These are phyloP conservation scores for Eucera pruinosa DNA, from an alignment of 2,888 invertebrate genomes.

Conservation along the genomic window DNA sequence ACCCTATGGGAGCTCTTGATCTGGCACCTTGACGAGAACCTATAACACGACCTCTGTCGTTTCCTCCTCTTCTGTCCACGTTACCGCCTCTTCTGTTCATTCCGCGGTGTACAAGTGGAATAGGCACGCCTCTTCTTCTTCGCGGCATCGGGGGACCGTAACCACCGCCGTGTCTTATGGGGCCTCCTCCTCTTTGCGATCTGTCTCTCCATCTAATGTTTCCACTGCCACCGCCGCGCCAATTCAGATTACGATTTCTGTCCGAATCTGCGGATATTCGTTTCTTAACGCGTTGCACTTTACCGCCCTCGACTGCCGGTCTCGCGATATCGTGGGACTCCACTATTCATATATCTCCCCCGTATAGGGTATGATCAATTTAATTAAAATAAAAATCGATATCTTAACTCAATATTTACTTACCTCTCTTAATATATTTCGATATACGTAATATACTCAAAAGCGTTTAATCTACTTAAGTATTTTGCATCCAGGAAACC, in stretches of 20 bases:
- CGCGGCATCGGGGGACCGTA: constrained; percentile 71
- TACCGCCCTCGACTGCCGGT: too few relatives aligned
- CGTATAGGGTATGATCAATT: too few relatives aligned
- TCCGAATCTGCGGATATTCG: constrained; percentile 73
- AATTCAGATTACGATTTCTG: constrained; percentile 78
- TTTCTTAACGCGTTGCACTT: too few relatives aligned
- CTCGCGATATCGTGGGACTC: too few relatives aligned
- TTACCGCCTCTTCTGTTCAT: constrained; percentile 75
- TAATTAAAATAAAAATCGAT: too few relatives aligned
- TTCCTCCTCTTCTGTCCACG: constrained; percentile 77
- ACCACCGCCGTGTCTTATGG: constrained; percentile 79
- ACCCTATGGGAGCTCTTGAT: constrained; percentile 71
- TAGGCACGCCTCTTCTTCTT: constrained; percentile 73
- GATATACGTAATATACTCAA: too few relatives aligned
- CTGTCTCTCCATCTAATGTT: constrained; percentile 80
- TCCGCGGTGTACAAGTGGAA: constrained; percentile 67
- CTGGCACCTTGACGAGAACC: constrained; percentile 75
- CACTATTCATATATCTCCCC: too few relatives aligned
- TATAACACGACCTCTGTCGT: constrained; percentile 75
- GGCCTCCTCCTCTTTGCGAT: constrained; percentile 73
- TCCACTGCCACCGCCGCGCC: constrained; percentile 72
- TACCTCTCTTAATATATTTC: too few relatives aligned
- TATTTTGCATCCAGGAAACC: too few relatives aligned
- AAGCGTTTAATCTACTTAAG: too few relatives aligned
- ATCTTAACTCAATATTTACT: too few relatives aligned